phyloP scores from a whole-genome alignment of 1,140 invertebrate species.

The Chelonus insularis region DNA sequence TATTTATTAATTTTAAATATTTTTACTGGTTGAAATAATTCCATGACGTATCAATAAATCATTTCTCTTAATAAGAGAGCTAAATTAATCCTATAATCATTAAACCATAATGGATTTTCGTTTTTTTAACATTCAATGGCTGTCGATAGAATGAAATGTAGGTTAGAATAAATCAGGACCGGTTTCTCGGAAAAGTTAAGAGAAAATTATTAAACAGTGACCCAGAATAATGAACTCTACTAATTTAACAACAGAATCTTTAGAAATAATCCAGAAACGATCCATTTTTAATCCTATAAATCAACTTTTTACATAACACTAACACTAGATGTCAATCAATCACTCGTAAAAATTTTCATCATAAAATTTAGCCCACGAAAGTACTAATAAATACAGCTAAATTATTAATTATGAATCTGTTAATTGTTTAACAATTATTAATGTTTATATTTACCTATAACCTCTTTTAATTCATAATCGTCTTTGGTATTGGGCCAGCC shows the following conservation, averaged over 20 bases:
- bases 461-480: constrained; percentile 91
- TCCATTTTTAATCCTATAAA: not conserved
- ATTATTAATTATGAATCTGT: too few relatives aligned
- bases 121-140: not conserved
- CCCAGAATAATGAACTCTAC: not conserved
- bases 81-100: too few relatives aligned
- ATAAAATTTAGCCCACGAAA: too few relatives aligned
- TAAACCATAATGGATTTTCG: not conserved
- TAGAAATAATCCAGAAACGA: not conserved
- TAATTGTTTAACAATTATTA: not conserved
- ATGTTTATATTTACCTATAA: constrained; percentile 75
- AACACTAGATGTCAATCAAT: not conserved
- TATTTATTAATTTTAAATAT: not conserved
- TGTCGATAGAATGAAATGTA: constrained; percentile 1
- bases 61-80: too few relatives aligned
- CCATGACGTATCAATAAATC: not conserved
- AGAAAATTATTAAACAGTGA: constrained; percentile 8
- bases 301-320: not conserved
- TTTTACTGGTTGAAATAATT: not conserved
- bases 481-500: constrained; percentile 91
- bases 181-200: constrained; percentile 26
- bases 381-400: too few relatives aligned
- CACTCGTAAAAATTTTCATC: not conserved
- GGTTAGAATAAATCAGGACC: constrained; percentile 26
- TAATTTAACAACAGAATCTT: not conserved